Evolutionary conservation across 1,140 invertebrate species (phyloP).

Genomic region (Mamestra configurata): DNA sequence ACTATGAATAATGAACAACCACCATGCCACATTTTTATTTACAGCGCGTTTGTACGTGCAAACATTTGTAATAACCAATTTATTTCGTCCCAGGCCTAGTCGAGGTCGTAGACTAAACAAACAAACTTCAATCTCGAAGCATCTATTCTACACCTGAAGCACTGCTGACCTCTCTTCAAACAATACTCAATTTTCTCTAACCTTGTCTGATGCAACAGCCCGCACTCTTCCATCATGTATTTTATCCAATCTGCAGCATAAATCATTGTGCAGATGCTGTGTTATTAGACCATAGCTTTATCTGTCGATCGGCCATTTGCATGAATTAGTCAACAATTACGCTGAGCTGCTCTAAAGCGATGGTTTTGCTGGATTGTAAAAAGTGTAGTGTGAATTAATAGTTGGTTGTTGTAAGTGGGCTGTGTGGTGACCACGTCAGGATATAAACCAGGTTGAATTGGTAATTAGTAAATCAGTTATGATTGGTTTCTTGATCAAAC

Average conservation of each 20-base stretch:
- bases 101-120: neutral
- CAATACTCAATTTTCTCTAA: neutral
- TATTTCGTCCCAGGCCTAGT: neutral
- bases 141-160: neutral
- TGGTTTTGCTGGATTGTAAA: conserved; percentile 34
- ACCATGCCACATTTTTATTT: too few species aligned
- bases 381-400: conserved; percentile 39
- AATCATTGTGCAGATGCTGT: conserved; percentile 16
- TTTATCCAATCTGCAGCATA: neutral
- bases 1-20: too few species aligned
- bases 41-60: too few species aligned
- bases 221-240: conserved; percentile 3
- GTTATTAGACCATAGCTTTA: conserved; percentile 21
- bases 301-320: conserved; percentile 41
- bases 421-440: neutral
- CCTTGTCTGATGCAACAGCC: conserved; percentile 34
- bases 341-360: neutral
- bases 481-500: too few species aligned
- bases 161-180: neutral
- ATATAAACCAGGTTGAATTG: neutral
- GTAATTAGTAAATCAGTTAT: neutral
- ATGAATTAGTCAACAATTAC: conserved; percentile 44
- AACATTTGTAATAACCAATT: neutral
- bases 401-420: neutral
- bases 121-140: neutral